A percentile compares a stretch with the other conserved stretches of the same genome.
These are phyloP conservation scores for Sarcophaga variegata DNA, from an alignment of 2,888 invertebrate species.

Conservation along the genomic window DNA sequence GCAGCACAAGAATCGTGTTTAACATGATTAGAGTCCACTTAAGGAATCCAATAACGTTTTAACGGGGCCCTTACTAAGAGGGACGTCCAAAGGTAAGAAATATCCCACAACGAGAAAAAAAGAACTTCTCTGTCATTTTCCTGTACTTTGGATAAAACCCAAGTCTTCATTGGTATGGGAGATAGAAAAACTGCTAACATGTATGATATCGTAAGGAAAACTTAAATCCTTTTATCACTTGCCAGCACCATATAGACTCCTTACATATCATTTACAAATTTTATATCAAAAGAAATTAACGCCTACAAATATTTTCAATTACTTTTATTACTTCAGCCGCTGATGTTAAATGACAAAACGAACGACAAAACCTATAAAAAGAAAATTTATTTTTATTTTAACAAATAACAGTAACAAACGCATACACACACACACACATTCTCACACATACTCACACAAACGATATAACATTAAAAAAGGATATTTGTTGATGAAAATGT, in stretches of 20 bases:
- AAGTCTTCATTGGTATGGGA: no score
- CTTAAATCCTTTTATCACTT: no score
- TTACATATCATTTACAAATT: not conserved
- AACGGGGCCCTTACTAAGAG: no score
- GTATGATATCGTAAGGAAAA: no score
- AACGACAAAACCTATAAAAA: conserved; percentile 52
- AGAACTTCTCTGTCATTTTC: no score
- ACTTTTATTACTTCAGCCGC: conserved; percentile 22
- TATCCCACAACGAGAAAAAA: no score
- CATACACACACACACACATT: conserved; percentile 13
- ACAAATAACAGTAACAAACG: conserved; percentile 24
- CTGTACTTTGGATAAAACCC: no score
- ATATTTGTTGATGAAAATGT: conserved; percentile 33
- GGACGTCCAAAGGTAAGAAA: no score
- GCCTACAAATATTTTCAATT: conserved; percentile 67
- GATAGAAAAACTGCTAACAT: no score
- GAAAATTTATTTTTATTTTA: conserved; percentile 55
- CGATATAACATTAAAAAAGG: conserved; percentile 50
- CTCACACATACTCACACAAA: not conserved
- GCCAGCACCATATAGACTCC: conserved; percentile 9
- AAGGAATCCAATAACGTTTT: no score
- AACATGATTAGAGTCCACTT: no score
- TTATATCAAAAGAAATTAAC: conserved; percentile 51
- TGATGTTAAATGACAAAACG: conserved; percentile 29
- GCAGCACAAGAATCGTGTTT: no score